Evolutionary conservation across 2,888 invertebrate genomes (phyloP).

Genomic region (Anticlea derivata): DNA sequence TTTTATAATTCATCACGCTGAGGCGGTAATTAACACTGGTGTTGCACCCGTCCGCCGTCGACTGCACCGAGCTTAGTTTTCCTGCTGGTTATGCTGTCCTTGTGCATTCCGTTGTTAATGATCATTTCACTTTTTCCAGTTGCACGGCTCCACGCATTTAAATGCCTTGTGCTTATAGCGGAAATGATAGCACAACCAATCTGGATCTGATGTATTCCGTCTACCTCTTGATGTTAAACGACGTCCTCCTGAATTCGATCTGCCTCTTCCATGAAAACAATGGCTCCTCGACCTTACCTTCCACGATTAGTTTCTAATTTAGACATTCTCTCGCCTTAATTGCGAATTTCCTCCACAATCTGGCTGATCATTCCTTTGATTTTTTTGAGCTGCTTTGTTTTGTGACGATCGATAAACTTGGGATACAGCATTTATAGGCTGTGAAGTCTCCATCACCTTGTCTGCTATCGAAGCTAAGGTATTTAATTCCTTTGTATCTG

Average conservation of each 20-base stretch:
- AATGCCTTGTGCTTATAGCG: constrained; percentile 12
- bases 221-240: background rate
- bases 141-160: constrained; percentile 16
- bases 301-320: background rate
- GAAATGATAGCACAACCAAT: constrained; percentile 20
- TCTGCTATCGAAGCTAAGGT: background rate
- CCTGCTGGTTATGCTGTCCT: constrained; percentile 3
- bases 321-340: background rate
- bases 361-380: no score
- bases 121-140: constrained; percentile 15
- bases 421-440: background rate
- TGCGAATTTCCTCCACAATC: background rate
- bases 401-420: no score
- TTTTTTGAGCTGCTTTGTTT: no score
- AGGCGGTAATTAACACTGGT: constrained; percentile 13
- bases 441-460: background rate
- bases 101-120: background rate
- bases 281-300: background rate
- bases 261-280: background rate
- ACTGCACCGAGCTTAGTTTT: constrained; percentile 24
- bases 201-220: background rate
- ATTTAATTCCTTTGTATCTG: background rate
- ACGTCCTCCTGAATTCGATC: background rate
- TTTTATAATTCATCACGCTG: constrained; percentile 10
- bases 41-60: constrained; percentile 13